Evolutionary conservation across 2,888 invertebrate species (phyloP).

Genomic region (Lithophane semibrunnea): DNA sequence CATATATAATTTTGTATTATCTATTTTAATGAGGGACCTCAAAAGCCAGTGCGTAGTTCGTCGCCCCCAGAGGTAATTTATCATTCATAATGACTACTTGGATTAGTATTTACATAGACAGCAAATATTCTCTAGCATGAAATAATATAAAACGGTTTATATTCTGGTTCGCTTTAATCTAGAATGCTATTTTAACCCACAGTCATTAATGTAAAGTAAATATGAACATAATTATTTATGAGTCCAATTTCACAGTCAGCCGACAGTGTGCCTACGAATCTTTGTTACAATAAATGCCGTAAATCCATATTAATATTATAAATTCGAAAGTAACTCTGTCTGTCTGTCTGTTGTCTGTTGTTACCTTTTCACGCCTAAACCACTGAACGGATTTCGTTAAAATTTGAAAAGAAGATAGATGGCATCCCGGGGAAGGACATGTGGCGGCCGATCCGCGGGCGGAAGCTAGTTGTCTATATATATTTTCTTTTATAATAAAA

Average conservation of each 20-base stretch:
- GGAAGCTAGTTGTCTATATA: too few relatives aligned
- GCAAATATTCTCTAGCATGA: constrained; percentile 10
- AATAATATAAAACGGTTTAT: constrained; percentile 4
- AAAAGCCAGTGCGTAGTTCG: not conserved
- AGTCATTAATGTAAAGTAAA: not conserved
- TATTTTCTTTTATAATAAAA: not conserved
- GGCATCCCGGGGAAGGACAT: too few relatives aligned
- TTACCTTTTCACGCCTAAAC: too few relatives aligned
- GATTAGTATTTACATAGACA: constrained; percentile 35
- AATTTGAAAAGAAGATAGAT: too few relatives aligned
- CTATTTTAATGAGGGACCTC: too few relatives aligned
- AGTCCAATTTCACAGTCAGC: not conserved
- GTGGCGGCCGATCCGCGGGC: too few relatives aligned
- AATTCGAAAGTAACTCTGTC: too few relatives aligned
- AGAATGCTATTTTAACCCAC: constrained; percentile 3
- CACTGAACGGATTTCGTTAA: too few relatives aligned
- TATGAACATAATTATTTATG: constrained; percentile 8
- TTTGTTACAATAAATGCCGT: not conserved
- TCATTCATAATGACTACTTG: constrained; percentile 31
- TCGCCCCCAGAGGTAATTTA: constrained; percentile 17
- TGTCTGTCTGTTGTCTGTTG: too few relatives aligned
- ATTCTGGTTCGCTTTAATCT: constrained; percentile 16
- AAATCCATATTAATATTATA: too few relatives aligned
- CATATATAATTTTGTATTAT: too few relatives aligned
- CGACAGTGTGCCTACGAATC: not conserved